Evolutionary conservation across 2,797 vertebrate genomes (phyloP), one percentile per base, ranked within the genome.

Genomic region (Pitangus sulphuratus): DNA sequence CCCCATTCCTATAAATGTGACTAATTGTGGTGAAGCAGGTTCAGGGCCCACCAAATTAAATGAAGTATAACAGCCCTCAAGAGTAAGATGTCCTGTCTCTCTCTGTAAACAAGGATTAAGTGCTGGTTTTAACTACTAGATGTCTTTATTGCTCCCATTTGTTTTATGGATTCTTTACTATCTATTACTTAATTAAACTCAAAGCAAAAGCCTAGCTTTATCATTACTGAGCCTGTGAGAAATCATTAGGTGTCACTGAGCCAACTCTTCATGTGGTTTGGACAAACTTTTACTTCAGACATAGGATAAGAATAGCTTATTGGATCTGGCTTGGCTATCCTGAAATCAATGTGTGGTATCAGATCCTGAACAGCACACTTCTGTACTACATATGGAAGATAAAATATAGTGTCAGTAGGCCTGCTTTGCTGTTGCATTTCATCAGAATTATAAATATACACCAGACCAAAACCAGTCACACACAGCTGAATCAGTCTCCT

Each of bases 101-200:
- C 44, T 80, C 10, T 64, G 33, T 87, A 88, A 86, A 62, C 62
- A 75, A 85, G 25, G 15, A 40, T 72, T 64, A 76, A 92, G 75
- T 74, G 40, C 11, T 74, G 6, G n/a, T 81, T 84, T 87, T 93
- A 70, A 68, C n/a, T 54, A 48, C 75, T 66, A 60, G 53, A 69
- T 89, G 40, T 12, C 37, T 91, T 80, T 50, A 94, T 79, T 89
- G 35, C n/a, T 92, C 31, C 37, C 1, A 6, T 93, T 87, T 86
- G 25, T 70, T 96, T 92, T 94, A 77, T 81, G 64, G 86, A 92
- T 96, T 93, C 62, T 82, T 94, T 65, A 71, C 75, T 31, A 54
- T 57, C n/a, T 44, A 35, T 92, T 77, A 69, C 53, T 91, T 97
- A 94, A 87, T 89, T 95, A 84, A 94, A 90, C 80, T 30, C 74